A percentile compares a stretch with the other conserved stretches of the same genome.
phyloP scores from a whole-genome alignment of 2,888 invertebrate species.

The Gandaritis pyraliata region DNA sequence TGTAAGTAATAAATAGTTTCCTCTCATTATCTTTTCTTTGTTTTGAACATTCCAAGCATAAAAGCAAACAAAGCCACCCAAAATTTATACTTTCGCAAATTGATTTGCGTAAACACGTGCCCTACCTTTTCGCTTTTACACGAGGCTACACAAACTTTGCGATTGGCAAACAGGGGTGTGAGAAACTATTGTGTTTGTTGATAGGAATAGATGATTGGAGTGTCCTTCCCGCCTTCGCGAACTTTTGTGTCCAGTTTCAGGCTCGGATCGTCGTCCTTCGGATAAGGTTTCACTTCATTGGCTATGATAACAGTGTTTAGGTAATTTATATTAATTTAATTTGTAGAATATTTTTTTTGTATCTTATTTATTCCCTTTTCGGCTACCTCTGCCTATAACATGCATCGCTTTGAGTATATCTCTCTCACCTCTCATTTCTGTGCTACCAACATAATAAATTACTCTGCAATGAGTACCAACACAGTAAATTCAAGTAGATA shows the following conservation, averaged over 20 bases:
- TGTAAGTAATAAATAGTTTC: slow-evolving; percentile 1
- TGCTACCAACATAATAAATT: no score
- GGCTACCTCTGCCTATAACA: no score
- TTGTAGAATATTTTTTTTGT: no score
- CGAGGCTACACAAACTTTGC: slow-evolving; percentile 9
- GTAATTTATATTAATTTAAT: no score
- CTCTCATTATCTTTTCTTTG: slow-evolving; percentile 11
- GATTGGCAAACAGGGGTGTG: slow-evolving; percentile 15
- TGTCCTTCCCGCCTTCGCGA: neutral
- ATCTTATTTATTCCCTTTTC: no score
- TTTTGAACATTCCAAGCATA: slow-evolving; percentile 13
- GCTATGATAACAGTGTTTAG: no score
- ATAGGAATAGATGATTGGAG: neutral
- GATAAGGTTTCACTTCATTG: neutral
- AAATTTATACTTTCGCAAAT: slow-evolving; percentile 26
- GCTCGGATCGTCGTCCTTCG: no score
- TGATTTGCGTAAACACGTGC: slow-evolving; percentile 16
- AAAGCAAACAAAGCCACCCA: slow-evolving; percentile 14
- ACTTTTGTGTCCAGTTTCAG: no score
- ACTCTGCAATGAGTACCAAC: neutral
- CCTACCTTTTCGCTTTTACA: slow-evolving; percentile 11
- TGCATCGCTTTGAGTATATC: no score
- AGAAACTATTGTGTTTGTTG: neutral
- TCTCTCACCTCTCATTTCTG: no score
- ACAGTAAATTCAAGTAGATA: neutral